Evolutionary conservation across 2,888 invertebrate species (phyloP).

Genomic region (Archaeoteleia sp.): DNA sequence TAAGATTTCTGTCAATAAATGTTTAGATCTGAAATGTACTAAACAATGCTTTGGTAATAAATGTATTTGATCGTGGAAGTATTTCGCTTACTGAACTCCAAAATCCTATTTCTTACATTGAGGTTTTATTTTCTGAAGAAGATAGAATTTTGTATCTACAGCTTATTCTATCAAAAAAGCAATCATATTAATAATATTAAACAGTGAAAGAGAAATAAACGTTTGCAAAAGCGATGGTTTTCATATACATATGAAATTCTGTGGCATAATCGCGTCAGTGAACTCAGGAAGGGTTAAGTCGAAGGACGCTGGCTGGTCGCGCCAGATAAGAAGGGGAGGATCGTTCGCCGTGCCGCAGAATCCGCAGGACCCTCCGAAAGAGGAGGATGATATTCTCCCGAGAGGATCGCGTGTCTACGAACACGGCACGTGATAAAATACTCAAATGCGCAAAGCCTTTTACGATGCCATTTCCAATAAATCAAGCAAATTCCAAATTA

Average conservation of each 20-base stretch:
- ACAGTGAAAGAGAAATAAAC: too few relatives aligned
- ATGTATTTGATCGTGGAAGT: too few relatives aligned
- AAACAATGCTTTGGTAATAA: too few relatives aligned
- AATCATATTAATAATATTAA: too few relatives aligned
- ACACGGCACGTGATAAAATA: slow-evolving; percentile 46
- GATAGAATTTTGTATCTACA: too few relatives aligned
- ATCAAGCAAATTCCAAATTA: slow-evolving; percentile 46
- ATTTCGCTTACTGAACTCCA: too few relatives aligned
- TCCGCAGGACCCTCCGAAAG: slow-evolving; percentile 59
- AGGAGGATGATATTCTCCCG: slow-evolving; percentile 41
- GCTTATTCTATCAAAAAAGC: too few relatives aligned
- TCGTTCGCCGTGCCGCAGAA: slow-evolving; percentile 66
- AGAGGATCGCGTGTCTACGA: slow-evolving; percentile 48
- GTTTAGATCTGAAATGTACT: too few relatives aligned
- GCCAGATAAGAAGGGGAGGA: slow-evolving; percentile 69
- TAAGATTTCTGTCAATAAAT: too few relatives aligned
- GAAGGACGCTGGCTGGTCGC: slow-evolving; percentile 70
- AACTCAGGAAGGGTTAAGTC: slow-evolving; percentile 71
- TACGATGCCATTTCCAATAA: slow-evolving; percentile 44
- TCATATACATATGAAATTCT: not conserved
- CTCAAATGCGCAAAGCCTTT: slow-evolving; percentile 43
- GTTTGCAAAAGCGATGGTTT: too few relatives aligned
- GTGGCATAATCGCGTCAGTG: slow-evolving; percentile 62
- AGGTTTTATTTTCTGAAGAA: too few relatives aligned
- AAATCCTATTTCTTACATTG: too few relatives aligned